phyloP scores from a whole-genome alignment of 2,797 vertebrate species.

The Taenioides sp. region DNA sequence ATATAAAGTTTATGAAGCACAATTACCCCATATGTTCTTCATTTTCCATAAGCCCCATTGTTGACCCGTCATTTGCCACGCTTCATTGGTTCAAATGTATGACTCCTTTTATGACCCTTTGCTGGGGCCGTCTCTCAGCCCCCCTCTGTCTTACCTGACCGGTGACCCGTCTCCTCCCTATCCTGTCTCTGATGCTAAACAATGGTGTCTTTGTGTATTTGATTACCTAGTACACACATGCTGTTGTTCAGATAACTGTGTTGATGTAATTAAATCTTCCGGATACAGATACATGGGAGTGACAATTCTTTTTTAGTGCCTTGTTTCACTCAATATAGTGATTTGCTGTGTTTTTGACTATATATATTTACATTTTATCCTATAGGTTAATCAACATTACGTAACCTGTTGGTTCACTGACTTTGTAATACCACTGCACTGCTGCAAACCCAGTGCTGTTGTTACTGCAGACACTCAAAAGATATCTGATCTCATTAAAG shows the following conservation, averaged over 20 bases:
- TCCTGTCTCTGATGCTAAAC: background rate
- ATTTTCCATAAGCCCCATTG: background rate
- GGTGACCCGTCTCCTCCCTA: conserved; percentile 4
- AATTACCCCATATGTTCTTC: background rate
- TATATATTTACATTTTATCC: background rate
- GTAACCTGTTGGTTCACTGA: background rate
- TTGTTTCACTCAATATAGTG: background rate
- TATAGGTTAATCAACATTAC: background rate
- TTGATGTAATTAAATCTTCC: conserved; percentile 9
- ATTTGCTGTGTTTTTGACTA: background rate
- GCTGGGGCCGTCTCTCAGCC: no score
- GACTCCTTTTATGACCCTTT: background rate
- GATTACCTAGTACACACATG: conserved; percentile 4
- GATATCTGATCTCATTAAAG: background rate
- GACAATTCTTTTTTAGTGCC: background rate
- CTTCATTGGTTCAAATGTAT: background rate
- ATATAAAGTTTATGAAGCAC: background rate
- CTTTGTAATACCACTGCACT: background rate
- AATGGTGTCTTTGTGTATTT: conserved; percentile 13
- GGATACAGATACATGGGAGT: background rate
- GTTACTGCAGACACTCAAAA: background rate
- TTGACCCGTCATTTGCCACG: background rate
- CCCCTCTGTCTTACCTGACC: conserved; percentile 7
- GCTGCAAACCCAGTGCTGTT: background rate
- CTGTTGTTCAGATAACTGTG: background rate